A percentile compares a stretch with the other conserved stretches of the same genome.
Evolutionary conservation across 2,888 invertebrate genomes (phyloP).

Genomic region (Hypercompe scribonia): DNA sequence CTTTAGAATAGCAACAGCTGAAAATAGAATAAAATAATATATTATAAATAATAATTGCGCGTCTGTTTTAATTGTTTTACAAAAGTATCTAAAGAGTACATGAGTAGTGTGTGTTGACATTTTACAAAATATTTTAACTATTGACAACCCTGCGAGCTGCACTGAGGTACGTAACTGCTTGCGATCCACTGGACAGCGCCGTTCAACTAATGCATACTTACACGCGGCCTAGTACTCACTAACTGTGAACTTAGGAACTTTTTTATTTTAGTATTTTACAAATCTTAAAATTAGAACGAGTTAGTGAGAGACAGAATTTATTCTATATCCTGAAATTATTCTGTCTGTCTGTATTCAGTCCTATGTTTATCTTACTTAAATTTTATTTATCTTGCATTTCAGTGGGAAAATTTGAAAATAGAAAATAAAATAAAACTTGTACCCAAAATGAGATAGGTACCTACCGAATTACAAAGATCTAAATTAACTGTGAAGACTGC

Average conservation of each 20-base stretch:
- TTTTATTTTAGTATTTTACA: not conserved
- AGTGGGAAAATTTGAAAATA: too few relatives aligned
- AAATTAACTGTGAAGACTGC: not conserved
- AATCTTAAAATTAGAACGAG: not conserved
- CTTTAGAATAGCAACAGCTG: too few relatives aligned
- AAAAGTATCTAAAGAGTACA: too few relatives aligned
- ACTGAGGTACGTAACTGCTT: slow-evolving; percentile 58
- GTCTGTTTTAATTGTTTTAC: too few relatives aligned
- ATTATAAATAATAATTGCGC: too few relatives aligned
- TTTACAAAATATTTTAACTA: not conserved
- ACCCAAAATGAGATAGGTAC: not conserved
- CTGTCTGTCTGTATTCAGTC: too few relatives aligned
- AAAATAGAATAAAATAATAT: too few relatives aligned
- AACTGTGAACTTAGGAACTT: slow-evolving; percentile 37
- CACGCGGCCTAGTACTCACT: slow-evolving; percentile 44
- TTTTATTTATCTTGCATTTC: too few relatives aligned
- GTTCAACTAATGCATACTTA: slow-evolving; percentile 74
- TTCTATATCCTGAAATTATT: too few relatives aligned
- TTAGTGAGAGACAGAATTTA: not conserved
- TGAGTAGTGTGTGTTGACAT: not conserved
- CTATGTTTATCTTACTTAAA: too few relatives aligned
- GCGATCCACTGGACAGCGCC: slow-evolving; percentile 68
- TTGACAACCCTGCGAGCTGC: slow-evolving; percentile 61
- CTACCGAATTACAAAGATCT: not conserved
- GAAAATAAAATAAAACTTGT: too few relatives aligned